Evolutionary conservation across 1,140 invertebrate genomes (phyloP), one percentile per base, ranked within the genome.

Genomic region (Tetragonula clypearis): DNA sequence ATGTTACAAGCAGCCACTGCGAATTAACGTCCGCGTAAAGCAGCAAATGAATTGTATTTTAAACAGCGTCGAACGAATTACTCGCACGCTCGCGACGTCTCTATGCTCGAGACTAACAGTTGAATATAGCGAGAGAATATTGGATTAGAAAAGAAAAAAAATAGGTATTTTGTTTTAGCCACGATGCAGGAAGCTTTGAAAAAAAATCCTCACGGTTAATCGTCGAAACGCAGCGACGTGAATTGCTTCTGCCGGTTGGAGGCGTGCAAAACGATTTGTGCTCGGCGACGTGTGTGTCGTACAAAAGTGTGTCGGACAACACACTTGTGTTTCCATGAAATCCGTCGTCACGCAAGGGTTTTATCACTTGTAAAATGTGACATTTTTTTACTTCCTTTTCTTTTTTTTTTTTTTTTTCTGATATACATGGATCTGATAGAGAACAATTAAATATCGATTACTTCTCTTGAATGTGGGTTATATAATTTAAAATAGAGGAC

Each of bases 291-390:
- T 55, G 55, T 71, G 55, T 35, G 3, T 8, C 21, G 15, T 35
- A 71, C 41, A 55, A 79, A 84, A 77, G 49, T 35, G 35, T 35
- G 35, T 35, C 23, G n/a, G 0, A 60, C 76, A 53, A 60, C 76
- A 53, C 30, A 30, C 30, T n/a, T n/a, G n/a, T n/a, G 15, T 53
- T 84, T 84, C 82, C 21, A 79, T 35, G 76, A 62, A 79, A 71
- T 71, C 11, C 26, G 2, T 1, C 2, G 79, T 89, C 87, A 89
- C 72, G 76, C 72, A 30, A 86, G 41, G 35, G 56, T 75, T 62
- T 12, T 56, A n/a, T n/a, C n/a, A 79, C 66, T 30, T 75, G 23
- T 49, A 66, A 65, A 79, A n/a, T 9, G 14, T 35, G 26, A 19
- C 26, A 60, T 56, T 11, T 2, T 15, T n/a, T 49, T 49, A 8